A percentile compares a stretch with the other conserved stretches of the same genome.
Evolutionary conservation across 2,888 invertebrate genomes (phyloP).

Genomic region (Hydriomena furcata): DNA sequence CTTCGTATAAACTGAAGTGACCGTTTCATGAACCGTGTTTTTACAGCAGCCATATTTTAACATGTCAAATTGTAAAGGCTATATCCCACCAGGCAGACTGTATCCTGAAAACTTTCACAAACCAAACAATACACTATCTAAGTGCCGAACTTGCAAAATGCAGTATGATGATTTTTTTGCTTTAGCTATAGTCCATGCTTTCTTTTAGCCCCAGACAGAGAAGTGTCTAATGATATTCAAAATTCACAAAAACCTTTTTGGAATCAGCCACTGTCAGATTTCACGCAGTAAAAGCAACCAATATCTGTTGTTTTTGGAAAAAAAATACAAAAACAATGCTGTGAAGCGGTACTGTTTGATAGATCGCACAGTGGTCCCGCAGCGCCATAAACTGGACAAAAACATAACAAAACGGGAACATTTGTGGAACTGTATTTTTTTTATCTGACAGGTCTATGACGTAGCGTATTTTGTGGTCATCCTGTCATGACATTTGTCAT

Average conservation of each 20-base stretch:
- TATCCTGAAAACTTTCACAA: neutral
- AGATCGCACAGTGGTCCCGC: conserved; percentile 67
- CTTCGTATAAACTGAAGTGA: conserved; percentile 53
- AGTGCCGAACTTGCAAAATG: too few relatives aligned
- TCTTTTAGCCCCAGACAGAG: neutral
- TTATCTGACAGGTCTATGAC: conserved; percentile 42
- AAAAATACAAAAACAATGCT: conserved; percentile 54
- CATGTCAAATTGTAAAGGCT: conserved; percentile 29
- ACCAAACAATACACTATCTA: too few relatives aligned
- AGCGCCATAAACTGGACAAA: conserved; percentile 68
- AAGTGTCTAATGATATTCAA: conserved; percentile 48
- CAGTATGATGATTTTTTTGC: too few relatives aligned
- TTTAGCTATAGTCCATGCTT: neutral
- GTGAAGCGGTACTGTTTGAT: conserved; percentile 62
- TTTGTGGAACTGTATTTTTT: conserved; percentile 72
- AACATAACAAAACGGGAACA: conserved; percentile 71
- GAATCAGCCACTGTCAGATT: conserved; percentile 68
- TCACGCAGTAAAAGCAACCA: conserved; percentile 66
- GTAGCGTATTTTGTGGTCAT: conserved; percentile 44
- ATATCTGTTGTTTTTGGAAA: conserved; percentile 65
- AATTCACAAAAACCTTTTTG: conserved; percentile 52
- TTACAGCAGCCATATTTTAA: conserved; percentile 33
- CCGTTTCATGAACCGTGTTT: conserved; percentile 59
- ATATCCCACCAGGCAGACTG: neutral
- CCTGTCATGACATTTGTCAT: conserved; percentile 47